These are phyloP conservation scores for Piprites chloris DNA, from an alignment of 2,113 vertebrate species.

Conservation along the genomic window DNA sequence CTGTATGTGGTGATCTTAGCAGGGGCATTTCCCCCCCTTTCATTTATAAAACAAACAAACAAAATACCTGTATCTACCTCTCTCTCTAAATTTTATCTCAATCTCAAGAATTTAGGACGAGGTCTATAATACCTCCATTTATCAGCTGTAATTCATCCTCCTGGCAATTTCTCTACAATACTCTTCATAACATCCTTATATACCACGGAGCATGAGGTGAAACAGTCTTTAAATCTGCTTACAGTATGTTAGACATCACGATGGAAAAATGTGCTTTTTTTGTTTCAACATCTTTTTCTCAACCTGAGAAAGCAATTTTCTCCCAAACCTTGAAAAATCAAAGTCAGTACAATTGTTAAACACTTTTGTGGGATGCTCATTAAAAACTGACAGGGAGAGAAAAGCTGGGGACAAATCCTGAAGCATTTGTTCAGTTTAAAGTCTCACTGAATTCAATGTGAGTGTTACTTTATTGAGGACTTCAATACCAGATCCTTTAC, in stretches of 20 bases:
- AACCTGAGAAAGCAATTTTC: slow-evolving; percentile 29
- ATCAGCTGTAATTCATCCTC: not conserved
- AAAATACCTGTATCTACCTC: not conserved
- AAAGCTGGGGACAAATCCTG: slow-evolving; percentile 11
- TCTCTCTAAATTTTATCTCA: not conserved
- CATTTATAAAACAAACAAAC: slow-evolving; percentile 11
- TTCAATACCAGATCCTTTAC: slow-evolving; percentile 43
- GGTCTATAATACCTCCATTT: not conserved
- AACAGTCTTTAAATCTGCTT: not conserved
- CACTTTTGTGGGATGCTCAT: slow-evolving; percentile 44
- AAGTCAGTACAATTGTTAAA: slow-evolving; percentile 34
- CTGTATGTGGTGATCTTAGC: not conserved
- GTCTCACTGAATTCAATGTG: not conserved
- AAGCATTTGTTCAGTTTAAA: slow-evolving; percentile 35
- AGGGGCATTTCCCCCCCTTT: not conserved
- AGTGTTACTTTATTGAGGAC: slow-evolving; percentile 33
- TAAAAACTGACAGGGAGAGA: slow-evolving; percentile 35
- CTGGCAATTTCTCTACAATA: not conserved
- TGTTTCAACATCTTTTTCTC: not conserved
- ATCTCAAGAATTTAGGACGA: not conserved
- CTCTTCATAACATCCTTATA: not conserved
- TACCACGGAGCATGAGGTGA: not conserved
- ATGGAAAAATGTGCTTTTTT: not conserved
- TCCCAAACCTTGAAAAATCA: slow-evolving; percentile 28
- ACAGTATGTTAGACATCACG: not conserved